Conservation (phyloP, 2,113 vertebrate genomes). For the Chaenocephalus aceratus region DNA sequence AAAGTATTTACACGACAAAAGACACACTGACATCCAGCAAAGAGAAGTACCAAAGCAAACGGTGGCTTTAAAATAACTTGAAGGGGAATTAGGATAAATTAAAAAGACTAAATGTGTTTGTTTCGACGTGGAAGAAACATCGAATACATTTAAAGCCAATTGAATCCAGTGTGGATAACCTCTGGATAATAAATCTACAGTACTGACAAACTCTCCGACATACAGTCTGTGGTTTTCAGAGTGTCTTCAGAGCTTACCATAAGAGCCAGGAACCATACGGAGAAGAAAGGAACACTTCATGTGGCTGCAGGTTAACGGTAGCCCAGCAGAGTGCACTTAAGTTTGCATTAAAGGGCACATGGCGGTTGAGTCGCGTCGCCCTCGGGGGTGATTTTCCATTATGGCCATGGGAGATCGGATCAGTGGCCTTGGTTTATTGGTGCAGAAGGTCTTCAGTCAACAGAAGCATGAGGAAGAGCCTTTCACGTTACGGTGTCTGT, state of each 20-base stretch:
- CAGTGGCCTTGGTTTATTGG: slow-evolving; percentile 43
- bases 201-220: background rate
- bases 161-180: background rate
- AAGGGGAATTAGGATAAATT: background rate
- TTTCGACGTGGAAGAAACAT: background rate
- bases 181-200: background rate
- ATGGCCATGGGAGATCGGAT: slow-evolving; percentile 34
- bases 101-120: background rate
- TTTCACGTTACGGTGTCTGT: slow-evolving; percentile 32
- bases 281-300: too few relatives aligned
- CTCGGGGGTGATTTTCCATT: slow-evolving; percentile 41
- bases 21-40: background rate
- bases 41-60: slow-evolving; percentile 1
- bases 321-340: slow-evolving; percentile 31
- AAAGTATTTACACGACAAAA: background rate
- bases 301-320: slow-evolving; percentile 26
- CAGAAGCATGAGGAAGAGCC: slow-evolving; percentile 20
- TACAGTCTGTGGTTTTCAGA: too few relatives aligned
- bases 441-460: slow-evolving; percentile 55
- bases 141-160: background rate
- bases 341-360: slow-evolving; percentile 22
- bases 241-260: too few relatives aligned
- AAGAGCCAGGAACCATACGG: too few relatives aligned
- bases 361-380: background rate
- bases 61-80: background rate